Base-by-base conservation (phyloP, 2,888 invertebrate genomes). In the Boloria selene region DNA sequence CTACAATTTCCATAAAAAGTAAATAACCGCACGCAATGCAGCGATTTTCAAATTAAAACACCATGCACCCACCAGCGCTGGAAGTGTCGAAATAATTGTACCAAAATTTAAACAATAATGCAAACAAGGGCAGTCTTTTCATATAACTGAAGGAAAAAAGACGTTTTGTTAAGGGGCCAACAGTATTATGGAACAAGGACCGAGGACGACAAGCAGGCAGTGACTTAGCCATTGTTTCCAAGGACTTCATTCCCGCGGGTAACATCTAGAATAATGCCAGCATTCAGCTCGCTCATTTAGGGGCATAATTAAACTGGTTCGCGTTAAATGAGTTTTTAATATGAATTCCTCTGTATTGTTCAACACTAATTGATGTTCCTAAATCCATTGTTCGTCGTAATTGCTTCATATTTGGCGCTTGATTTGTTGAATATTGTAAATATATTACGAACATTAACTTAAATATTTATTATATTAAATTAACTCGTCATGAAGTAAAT, bases 241-340 rank as follows among this genome's bases (percentile, higher is more conserved):
- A 69, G 67, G 58, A 65, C 52, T 47, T 65, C 70, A 65, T 65
- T 50, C 67, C 65, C 55, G 51, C 22, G 64, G 60, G 65, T 47
- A 47, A 64, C 65, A 52, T 65, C 58, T 61, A 58, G 63, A 65
- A 72, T 68, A 72, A 64, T 52, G 50, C 62, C 54, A 58, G 63
- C 67, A 54, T 67, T 71, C 64, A 18, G 50, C 60, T 56, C 53
- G 52, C 59, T 68, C 70, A 64, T 70, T 70, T 65, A 49, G 67
- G 52, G 22, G 65, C 58, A 66, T 64, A 68, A 70, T 70, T 47
- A 66, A 61, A 65, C 65, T 63, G 61, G 61, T 58, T 56, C 56
- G 42, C 61, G 42, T 47, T 61, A 64, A 70, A 70, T 68, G 70
- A 68, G 61, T 64, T 68, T 65, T 70, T 70, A 65, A 68, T 68